These are phyloP conservation scores for Peromyscus attwateri DNA, from an alignment of 2,797 vertebrate species.

Conservation along the genomic window DNA sequence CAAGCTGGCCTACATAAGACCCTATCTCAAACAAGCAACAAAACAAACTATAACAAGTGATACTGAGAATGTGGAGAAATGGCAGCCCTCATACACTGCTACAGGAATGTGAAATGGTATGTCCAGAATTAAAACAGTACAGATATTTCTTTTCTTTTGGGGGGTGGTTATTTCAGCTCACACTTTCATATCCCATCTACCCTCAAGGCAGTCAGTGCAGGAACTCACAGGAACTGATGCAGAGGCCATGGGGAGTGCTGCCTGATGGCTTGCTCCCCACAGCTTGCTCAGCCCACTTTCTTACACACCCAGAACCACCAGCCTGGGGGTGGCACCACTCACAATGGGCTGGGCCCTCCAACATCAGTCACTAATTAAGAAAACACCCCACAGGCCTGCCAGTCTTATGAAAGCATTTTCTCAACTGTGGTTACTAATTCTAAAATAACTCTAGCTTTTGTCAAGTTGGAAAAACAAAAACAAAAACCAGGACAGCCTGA, in stretches of 20 bases:
- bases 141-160: no score
- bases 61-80: neutral
- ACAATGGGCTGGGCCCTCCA: neutral
- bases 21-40: neutral
- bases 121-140: neutral
- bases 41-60: neutral
- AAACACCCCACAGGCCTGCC: neutral
- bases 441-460: neutral
- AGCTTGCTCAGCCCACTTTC: neutral
- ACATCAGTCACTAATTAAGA: neutral
- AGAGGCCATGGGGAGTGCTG: neutral
- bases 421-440: neutral
- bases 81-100: no score
- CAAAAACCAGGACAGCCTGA: neutral
- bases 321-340: neutral
- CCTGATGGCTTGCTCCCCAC: neutral
- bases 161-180: no score
- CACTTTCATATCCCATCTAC: no score
- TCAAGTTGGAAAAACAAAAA: neutral
- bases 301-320: neutral
- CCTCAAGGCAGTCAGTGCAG: no score
- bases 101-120: neutral
- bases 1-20: neutral
- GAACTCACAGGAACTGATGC: no score
- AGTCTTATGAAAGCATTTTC: neutral